Base-by-base conservation (phyloP, 2,113 vertebrate genomes). In the Larimichthys polyactis region DNA sequence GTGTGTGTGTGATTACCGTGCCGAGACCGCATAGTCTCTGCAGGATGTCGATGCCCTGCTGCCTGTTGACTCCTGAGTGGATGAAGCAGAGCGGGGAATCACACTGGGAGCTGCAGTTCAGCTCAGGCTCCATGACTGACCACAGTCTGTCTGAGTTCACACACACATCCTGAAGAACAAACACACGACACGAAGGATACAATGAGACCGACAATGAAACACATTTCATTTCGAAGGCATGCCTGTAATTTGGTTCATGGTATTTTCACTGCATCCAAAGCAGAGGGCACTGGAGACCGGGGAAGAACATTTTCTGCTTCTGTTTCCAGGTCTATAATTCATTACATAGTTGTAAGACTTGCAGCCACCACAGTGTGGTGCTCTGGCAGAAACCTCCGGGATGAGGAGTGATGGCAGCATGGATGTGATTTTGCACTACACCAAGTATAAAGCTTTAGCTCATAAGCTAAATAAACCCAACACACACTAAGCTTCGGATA, bases 51-150 rank as follows among this genome's bases (percentile, higher is more conserved):
- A 86, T 91, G 75, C 94, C 94, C 60, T 95, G 94, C 68, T 95
- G 94, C 83, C 87, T 91, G 90, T 84, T 93, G 91, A 90, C 67
- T 81, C 90, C 93, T 6, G 91, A 92, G 85, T 92, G 89, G 83
- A 94, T 87, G 89, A 88, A 88, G 87, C 95, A 96, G 69, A 79
- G 89, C n/a, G 86, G 79, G 57, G 95, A 91, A 22, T 95, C 92
- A 69, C 96, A 98, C 60, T 95, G 92, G 60, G 94, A 94, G 89
- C 97, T 98, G 94, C 97, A 98, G 95, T 98, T 99, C 91, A 96
- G 95, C 90, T 96, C 93, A 4, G 91, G 85, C 95, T 97, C 96
- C 97, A 98, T 97, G 90, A 84, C 82, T 87, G 85, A 64, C 75
- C 77, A 78, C 79, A 29, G 84, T 86, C 83, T 22, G 78, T 83